Conservation (phyloP, 2,113 vertebrate genomes). For the Sander lucioperca region DNA sequence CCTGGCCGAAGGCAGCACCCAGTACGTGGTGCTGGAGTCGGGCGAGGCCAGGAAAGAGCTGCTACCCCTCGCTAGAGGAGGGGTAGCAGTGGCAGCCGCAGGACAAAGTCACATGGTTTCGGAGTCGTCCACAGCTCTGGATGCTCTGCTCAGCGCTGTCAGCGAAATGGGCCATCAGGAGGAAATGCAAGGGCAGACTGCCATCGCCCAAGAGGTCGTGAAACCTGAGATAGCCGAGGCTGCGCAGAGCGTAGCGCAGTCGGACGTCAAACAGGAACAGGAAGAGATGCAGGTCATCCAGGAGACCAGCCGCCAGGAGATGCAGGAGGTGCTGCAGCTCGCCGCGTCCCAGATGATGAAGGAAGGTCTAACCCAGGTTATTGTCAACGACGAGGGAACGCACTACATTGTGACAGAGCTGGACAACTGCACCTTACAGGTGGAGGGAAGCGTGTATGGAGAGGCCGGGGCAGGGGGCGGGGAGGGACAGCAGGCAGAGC, state of each 20-base stretch:
- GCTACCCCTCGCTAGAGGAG: conserved; percentile 76
- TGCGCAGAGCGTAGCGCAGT: background rate
- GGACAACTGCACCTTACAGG: conserved; percentile 87
- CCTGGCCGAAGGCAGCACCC: conserved; percentile 85
- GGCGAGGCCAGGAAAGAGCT: conserved; percentile 74
- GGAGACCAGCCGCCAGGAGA: conserved; percentile 84
- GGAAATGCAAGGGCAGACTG: conserved; percentile 68
- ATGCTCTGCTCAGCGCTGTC: conserved; percentile 94
- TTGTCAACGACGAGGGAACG: conserved; percentile 94
- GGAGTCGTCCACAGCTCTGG: conserved; percentile 89
- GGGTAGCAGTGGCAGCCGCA: conserved; percentile 30
- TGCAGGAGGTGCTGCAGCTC: conserved; percentile 95
- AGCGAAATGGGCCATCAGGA: conserved; percentile 89
- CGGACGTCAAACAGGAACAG: conserved; percentile 73
- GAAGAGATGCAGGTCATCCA: conserved; percentile 81
- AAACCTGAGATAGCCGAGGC: conserved; percentile 58
- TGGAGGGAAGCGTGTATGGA: conserved; percentile 85
- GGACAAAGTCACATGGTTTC: conserved; percentile 74
- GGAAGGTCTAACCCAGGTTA: conserved; percentile 94
- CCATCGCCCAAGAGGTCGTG: conserved; percentile 59
- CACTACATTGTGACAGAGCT: conserved; percentile 97
- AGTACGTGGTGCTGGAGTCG: conserved; percentile 92
- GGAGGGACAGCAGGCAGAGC: conserved; percentile 65
- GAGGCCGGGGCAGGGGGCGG: conserved; percentile 28
- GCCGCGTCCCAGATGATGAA: conserved; percentile 92